Evolutionary conservation across 2,888 invertebrate species (phyloP), one percentile per base, ranked within the genome.

Genomic region (Cephus runcator): DNA sequence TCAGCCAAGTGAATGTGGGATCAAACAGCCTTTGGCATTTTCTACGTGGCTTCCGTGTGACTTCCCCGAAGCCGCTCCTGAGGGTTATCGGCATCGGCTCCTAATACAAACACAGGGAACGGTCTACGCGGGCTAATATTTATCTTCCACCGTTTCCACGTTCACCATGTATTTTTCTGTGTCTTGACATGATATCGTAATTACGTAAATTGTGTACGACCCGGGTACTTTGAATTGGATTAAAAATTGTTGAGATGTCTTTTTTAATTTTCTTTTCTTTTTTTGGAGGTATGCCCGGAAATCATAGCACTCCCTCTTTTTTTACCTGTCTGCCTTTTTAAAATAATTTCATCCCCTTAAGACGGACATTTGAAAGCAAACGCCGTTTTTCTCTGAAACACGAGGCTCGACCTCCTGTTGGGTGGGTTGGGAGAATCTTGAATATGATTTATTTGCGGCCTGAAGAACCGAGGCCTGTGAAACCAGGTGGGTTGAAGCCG

Each of bases 361-460:
- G 56, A 56, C 23, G 56, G 9, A 56, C 15, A 56, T 56, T 56
- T 56, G 23, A 56, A 15, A 56, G 56, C 23, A 23, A 56, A 56
- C 56, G 23, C 9, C 15, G 56, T 15, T 56, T 6, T 56, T 23
- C 56, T 15, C 23, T 23, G 56, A 56, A 56, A 56, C 56, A 56
- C 56, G 56, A 56, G 56, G 56, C 9, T 56, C 56, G 56, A 56
- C 56, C 56, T 56, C 56, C 23, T 9, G 56, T 23, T 2, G 56
- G 56, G 56, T 56, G 23, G 87, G 86, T 85, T 83, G 86, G 80
- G 79, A 79, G 77, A 81, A 77, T 77, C 69, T 69, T 77, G 33
- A 15, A 34, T 31, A 71, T 71, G 71, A 71, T 71, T 71, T 71
- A 71, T 31, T 71, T 71, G 2, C 31, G 31, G 71, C 12, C 9